Evolutionary conservation across 2,888 invertebrate genomes (phyloP).

Genomic region (Agriopis leucophaearia): DNA sequence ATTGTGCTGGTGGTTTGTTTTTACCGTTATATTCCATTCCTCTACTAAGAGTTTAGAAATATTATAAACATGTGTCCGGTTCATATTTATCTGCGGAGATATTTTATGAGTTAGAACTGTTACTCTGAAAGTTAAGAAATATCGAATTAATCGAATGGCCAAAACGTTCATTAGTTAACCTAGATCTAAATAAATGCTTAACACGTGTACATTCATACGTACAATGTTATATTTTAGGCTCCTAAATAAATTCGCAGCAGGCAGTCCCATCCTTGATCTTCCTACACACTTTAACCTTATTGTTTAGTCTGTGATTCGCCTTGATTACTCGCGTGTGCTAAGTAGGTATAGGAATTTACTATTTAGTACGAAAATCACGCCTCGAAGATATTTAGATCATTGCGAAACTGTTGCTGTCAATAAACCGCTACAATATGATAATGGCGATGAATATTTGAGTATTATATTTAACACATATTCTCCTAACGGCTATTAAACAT

Average conservation of each 20-base stretch:
- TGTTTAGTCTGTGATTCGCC: neutral
- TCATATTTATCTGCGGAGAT: neutral
- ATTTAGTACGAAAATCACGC: constrained; percentile 24
- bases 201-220: neutral
- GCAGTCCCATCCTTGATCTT: neutral
- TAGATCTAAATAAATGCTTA: constrained; percentile 4
- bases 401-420: constrained; percentile 21
- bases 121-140: neutral
- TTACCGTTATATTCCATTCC: neutral
- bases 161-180: constrained; percentile 1
- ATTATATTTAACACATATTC: constrained; percentile 11
- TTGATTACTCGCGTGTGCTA: neutral
- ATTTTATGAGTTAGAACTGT: no score
- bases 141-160: neutral
- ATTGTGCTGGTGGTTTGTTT: neutral
- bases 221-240: neutral
- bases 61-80: neutral
- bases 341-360: neutral
- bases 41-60: neutral
- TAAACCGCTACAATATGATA: constrained; percentile 31
- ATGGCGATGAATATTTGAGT: constrained; percentile 14
- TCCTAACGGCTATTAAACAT: neutral
- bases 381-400: constrained; percentile 15
- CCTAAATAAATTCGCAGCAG: neutral
- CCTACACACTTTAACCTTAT: neutral